These are phyloP conservation scores for Zoanthus sociatus DNA, from an alignment of 92 coral and sea anemone genomes.

Conservation along the genomic window DNA sequence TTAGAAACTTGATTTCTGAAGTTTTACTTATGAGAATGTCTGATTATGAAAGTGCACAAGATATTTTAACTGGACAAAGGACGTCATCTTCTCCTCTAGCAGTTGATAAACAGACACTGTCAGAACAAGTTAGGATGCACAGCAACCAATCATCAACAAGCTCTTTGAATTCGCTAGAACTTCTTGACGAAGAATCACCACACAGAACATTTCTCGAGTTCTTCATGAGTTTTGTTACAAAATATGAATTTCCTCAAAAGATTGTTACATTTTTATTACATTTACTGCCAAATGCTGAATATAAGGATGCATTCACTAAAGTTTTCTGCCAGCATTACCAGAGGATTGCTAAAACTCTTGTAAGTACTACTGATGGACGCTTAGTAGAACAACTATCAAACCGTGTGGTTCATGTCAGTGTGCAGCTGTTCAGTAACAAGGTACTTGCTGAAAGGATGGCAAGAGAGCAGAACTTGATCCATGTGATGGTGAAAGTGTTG, in stretches of 20 bases:
- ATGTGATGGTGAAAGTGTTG: conserved; percentile 95
- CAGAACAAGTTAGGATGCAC: conserved; percentile 33
- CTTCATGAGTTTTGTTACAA: conserved; percentile 93
- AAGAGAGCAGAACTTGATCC: conserved; percentile 89
- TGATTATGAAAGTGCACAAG: conserved; percentile 66
- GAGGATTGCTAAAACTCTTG: conserved; percentile 90
- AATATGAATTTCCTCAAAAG: conserved; percentile 95
- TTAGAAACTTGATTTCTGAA: conserved; percentile 84
- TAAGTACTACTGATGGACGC: conserved; percentile 67
- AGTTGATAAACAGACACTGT: conserved; percentile 9
- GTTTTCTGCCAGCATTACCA: conserved; percentile 97
- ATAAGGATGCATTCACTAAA: conserved; percentile 93
- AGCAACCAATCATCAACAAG: conserved; percentile 61
- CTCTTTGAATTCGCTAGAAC: conserved; percentile 65
- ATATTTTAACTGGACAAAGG: conserved; percentile 32
- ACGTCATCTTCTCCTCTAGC: conserved; percentile 7
- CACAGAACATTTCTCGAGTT: conserved; percentile 82
- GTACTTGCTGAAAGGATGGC: conserved; percentile 92
- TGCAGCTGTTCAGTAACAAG: conserved; percentile 95
- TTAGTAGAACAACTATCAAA: conserved; percentile 94
- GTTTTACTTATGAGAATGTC: conserved; percentile 70
- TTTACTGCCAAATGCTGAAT: conserved; percentile 82
- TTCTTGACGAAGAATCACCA: conserved; percentile 57
- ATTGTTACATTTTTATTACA: conserved; percentile 98
- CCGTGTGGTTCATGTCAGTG: conserved; percentile 97